Evolutionary conservation across 2,888 invertebrate genomes (phyloP), one percentile per base, ranked within the genome.

Genomic region (Listrodromus nycthemerus): DNA sequence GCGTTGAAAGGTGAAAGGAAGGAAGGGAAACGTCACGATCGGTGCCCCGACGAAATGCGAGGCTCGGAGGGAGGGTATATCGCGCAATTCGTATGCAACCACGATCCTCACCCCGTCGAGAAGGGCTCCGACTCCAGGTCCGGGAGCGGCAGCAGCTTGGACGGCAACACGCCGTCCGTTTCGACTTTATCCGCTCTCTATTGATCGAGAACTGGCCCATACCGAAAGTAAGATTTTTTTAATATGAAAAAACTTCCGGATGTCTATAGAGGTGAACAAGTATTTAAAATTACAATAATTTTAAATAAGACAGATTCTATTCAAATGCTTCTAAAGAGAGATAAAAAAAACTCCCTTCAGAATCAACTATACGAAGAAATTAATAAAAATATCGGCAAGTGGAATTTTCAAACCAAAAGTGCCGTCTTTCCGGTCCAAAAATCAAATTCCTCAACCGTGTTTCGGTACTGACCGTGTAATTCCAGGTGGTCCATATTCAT

Each of bases 21-120:
- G 45, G 30, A 74, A 13, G 19, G 19, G 16, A 70, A 21, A 61
- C 30, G 70, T 66, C 61, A 30, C 24, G 71, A 61, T 30, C 73
- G 73, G 63, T 58, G 41, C 67, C 50, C 45, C 75, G 69, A 66
- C 19, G 37, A 65, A 66, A 71, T 52, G 45, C 69, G 66, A 71
- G 75, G 71, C 21, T 77, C 66, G 41, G 70, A 41, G 37, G 55
- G 84, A 69, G 78, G 74, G 55, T 58, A 74, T 76, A 83, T 86
- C 70, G 79, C 37, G 81, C 80, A 84, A 86, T 86, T 86, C 85
- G 77, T 79, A 86, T 85, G 82, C 86, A 76, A 81, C 79, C 52
- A 76, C 73, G 70, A 80, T 67, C 78, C 55, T 76, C 78, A 75
- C 63, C 65, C 66, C 77, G 63, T 19, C 10, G 48, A 45, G 61